Conservation (phyloP, 2,797 vertebrate genomes). For the Spinibarbus caldwelli region DNA sequence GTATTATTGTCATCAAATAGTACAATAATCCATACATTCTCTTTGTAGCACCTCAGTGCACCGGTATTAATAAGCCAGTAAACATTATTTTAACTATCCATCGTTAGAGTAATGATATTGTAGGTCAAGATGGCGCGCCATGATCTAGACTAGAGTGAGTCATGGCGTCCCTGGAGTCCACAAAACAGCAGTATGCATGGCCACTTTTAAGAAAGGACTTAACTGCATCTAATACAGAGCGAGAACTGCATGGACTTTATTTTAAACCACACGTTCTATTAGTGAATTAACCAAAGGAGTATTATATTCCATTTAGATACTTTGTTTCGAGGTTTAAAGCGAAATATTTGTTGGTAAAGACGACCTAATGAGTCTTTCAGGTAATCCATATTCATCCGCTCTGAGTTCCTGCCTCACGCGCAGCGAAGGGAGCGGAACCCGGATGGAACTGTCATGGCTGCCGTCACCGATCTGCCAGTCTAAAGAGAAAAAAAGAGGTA, state of each 20-base stretch:
- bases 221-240: slow-evolving; percentile 52
- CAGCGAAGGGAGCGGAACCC: slow-evolving; percentile 74
- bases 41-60: neutral
- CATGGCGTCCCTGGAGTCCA: slow-evolving; percentile 61
- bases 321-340: neutral
- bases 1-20: neutral
- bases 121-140: slow-evolving; percentile 59
- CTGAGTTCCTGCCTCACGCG: slow-evolving; percentile 63
- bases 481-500: slow-evolving; percentile 82
- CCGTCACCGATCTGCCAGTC: slow-evolving; percentile 83
- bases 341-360: slow-evolving; percentile 23
- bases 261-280: neutral
- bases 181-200: slow-evolving; percentile 50
- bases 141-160: slow-evolving; percentile 37
- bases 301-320: no score
- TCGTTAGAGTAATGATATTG: slow-evolving; percentile 6
- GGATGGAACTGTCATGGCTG: slow-evolving; percentile 98
- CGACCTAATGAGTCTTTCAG: slow-evolving; percentile 60
- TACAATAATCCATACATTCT: neutral
- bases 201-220: slow-evolving; percentile 46
- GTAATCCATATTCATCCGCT: slow-evolving; percentile 79
- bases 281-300: neutral
- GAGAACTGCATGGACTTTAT: no score
- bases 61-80: neutral
- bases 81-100: slow-evolving; percentile 13